Conservation (phyloP, 2,113 vertebrate genomes). For the Gallinago jamesoni region DNA sequence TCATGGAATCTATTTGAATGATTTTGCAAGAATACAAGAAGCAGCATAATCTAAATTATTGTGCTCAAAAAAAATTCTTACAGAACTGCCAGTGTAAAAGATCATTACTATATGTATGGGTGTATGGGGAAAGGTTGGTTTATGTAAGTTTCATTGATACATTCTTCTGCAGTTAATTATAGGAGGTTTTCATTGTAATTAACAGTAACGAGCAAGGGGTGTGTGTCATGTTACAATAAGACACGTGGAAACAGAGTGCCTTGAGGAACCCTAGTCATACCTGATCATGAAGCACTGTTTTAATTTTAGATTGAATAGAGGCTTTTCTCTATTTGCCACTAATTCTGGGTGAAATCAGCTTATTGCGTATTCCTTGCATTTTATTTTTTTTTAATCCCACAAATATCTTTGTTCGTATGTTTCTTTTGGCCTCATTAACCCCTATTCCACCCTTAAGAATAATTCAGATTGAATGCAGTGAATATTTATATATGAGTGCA, state of each 20-base stretch:
- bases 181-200: conserved; percentile 31
- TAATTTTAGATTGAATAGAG: background rate
- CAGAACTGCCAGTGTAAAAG: background rate
- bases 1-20: background rate
- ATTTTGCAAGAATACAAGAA: background rate
- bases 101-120: background rate
- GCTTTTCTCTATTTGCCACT: background rate
- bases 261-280: background rate
- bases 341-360: background rate
- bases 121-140: background rate
- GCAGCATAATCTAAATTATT: background rate
- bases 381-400: background rate
- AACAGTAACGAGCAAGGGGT: conserved; percentile 6
- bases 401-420: background rate
- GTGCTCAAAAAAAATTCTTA: background rate
- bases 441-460: background rate
- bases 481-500: conserved; percentile 1
- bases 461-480: background rate
- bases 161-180: conserved; percentile 10
- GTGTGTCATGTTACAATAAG: background rate
- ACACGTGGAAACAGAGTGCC: background rate
- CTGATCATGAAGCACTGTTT: background rate
- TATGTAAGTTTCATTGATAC: background rate
- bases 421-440: background rate
- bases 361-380: background rate